Evolutionary conservation across 2,797 vertebrate genomes (phyloP), one percentile per base, ranked within the genome.

Genomic region (Hirundo rustica): DNA sequence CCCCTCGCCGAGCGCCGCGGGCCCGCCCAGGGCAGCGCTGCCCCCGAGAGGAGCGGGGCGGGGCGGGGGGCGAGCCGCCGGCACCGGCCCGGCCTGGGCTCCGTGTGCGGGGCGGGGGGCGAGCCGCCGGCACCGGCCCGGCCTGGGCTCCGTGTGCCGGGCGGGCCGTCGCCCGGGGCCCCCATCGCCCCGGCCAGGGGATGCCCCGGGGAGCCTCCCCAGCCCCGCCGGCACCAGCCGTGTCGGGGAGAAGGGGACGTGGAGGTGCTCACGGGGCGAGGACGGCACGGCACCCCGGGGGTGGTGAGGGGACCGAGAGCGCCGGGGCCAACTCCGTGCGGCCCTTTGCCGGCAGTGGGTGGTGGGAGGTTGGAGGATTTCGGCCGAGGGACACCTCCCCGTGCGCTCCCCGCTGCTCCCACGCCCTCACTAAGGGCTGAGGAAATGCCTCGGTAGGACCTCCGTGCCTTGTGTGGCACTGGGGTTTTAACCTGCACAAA

Each of bases 401-500:
- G 0, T 16, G 1, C 1, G 2, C 55, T 60, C 27, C 36, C 40
- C 0, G 0, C 34, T 13, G 57, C n/a, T 2, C 48, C 25, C 50
- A 3, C 0, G 2, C 47, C 17, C n/a, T 26, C 61, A 3, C 14
- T 3, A 3, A 4, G 16, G 48, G 53, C 5, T 3, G 4, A 22
- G 36, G 54, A 36, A 11, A 15, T 4, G 5, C 18, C 51, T 72
- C 27, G 3, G 32, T 4, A 2, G 42, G 25, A 32, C 23, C 19
- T 18, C 14, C 1, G 2, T 42, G 19, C 44, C 55, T 29, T 8
- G 1, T 5, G 0, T 4, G 19, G 32, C 6, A 0, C 51, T 40
- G 57, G 47, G 25, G 42, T 26, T 85, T 48, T 13, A 2, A 45
- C 19, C 50, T 17, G 25, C 51, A 2, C 34, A 6, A 70, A 13